phyloP scores from a whole-genome alignment of 2,797 vertebrate genomes.

The Hemibagrus guttatus region DNA sequence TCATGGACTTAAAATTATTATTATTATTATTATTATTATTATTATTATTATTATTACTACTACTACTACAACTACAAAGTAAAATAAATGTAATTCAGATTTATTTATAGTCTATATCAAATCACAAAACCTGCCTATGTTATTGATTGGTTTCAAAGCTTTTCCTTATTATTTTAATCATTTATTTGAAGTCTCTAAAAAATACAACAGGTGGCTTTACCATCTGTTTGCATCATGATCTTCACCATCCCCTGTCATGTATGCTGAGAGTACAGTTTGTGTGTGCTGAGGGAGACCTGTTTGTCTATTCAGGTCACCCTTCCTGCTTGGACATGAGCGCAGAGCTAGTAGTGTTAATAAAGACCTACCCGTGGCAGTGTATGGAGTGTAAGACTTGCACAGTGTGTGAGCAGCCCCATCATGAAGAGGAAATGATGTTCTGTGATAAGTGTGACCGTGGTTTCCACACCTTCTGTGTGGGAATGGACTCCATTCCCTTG shows the following conservation, averaged over 20 bases:
- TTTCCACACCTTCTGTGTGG: constrained; percentile 98
- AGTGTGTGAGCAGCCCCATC: constrained; percentile 94
- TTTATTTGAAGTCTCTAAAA: background rate
- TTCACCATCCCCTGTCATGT: background rate
- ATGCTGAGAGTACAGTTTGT: background rate
- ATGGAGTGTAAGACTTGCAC: constrained; percentile 99
- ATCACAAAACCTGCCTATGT: background rate
- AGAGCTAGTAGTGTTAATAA: constrained; percentile 89
- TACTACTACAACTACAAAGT: background rate
- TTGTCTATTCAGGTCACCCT: constrained; percentile 83
- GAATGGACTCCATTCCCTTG: constrained; percentile 90
- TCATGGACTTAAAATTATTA: background rate
- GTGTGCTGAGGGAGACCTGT: background rate
- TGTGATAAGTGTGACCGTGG: constrained; percentile 97
- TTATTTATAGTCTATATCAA: background rate
- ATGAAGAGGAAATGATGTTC: constrained; percentile 99
- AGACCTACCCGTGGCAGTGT: constrained; percentile 98
- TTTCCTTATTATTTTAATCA: background rate
- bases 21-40: background rate
- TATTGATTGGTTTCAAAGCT: background rate
- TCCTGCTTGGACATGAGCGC: constrained; percentile 95
- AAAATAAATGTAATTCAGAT: background rate
- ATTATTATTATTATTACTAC: too few species aligned
- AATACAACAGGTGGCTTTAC: background rate
- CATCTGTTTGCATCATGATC: background rate